A percentile compares a stretch with the other conserved stretches of the same genome.
phyloP scores from a whole-genome alignment of 2,888 invertebrate genomes.

The Neelides folsomi region DNA sequence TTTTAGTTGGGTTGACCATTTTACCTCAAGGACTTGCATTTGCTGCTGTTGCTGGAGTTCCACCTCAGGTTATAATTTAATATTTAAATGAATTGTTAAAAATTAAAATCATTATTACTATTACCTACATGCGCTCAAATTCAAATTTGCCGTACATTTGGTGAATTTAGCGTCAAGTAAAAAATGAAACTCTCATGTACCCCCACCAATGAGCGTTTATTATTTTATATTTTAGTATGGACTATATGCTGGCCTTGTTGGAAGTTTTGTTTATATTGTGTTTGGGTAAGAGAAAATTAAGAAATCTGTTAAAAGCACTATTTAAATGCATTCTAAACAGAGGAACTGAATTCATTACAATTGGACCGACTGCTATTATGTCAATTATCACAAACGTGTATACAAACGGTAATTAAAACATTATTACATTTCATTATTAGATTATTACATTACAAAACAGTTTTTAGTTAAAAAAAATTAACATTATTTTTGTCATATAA shows the following conservation, averaged over 20 bases:
- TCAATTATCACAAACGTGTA: conserved; percentile 9
- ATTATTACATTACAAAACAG: too few species aligned
- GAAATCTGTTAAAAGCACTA: conserved; percentile 38
- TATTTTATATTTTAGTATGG: conserved; percentile 47
- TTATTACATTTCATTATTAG: too few species aligned
- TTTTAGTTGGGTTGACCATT: conserved; percentile 17
- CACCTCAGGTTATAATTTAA: conserved; percentile 11
- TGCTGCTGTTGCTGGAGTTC: conserved; percentile 73
- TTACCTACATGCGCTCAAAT: too few species aligned
- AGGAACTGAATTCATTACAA: conserved; percentile 21
- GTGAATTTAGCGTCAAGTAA: too few species aligned
- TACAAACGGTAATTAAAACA: neutral
- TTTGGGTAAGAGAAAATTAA: conserved; percentile 46
- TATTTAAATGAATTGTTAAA: too few species aligned
- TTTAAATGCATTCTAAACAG: too few species aligned
- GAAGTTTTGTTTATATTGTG: conserved; percentile 78
- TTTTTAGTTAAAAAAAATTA: too few species aligned
- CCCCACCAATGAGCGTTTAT: too few species aligned
- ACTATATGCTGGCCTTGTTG: conserved; percentile 84
- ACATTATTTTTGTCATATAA: too few species aligned
- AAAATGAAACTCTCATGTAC: too few species aligned
- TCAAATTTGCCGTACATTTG: too few species aligned
- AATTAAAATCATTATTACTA: too few species aligned
- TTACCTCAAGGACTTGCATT: conserved; percentile 55
- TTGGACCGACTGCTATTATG: conserved; percentile 19